Base-by-base conservation (phyloP, 2,888 invertebrate species). In the Hedya salicella region DNA sequence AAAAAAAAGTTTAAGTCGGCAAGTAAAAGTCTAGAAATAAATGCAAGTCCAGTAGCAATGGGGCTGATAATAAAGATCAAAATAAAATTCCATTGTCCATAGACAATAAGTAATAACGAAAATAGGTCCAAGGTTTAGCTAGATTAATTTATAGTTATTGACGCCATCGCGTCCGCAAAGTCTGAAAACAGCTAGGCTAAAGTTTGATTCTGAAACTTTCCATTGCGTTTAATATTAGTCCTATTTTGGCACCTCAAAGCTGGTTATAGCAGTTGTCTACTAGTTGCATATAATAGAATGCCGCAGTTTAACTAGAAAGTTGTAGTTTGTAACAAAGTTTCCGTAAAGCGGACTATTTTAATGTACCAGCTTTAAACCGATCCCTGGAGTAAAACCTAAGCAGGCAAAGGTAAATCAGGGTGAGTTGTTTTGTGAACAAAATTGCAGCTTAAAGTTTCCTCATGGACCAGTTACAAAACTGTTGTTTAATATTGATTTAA, bases 261-360 rank as follows among this genome's bases (percentile, higher is more conserved):
- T 67, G 59, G 69, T 64, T 69, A 67, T 67, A 62, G 70, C 54
- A 71, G 73, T 77, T 73, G 52, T 75, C 59, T 57, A 67, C 68
- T 73, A 61, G 70, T 76, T 70, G 48, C 46, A 62, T 75, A 78
- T 73, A 72, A 76, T 78, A 75, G 76, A 73, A 73, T 70, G 73
- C 73, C 73, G 74, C 71, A 79, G 79, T 81, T n/a, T 80, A 73
- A 76, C 76, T 76, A 73, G 72, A 71, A 81, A 78, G 67, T 77
- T 69, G 74, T 72, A 78, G 81, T 77, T 81, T 67, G 57, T 54
- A 82, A 80, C 78, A 81, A 85, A 84, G 78, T 85, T 83, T 78
- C 72, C 72, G 75, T 76, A 77, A 71, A 71, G 68, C 70, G 71
- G 71, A 73, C 70, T 68, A 65, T 70, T 75, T 71, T 68, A 68